These are phyloP conservation scores for Pongo abelii DNA, from an alignment of 2,113 vertebrate species.

Conservation along the genomic window DNA sequence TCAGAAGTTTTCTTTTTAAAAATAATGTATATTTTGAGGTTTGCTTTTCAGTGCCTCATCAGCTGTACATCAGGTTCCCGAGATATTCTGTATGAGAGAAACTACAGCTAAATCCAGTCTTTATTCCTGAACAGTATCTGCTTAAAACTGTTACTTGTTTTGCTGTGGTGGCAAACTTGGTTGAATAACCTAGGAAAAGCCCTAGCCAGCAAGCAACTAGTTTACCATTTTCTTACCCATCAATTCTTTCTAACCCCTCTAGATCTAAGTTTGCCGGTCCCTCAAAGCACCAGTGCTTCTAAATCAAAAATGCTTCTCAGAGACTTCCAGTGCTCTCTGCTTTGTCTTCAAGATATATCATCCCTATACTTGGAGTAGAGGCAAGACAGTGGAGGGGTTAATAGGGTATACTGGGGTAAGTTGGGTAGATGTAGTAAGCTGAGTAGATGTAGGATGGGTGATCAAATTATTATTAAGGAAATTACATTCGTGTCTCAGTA, in stretches of 20 bases:
- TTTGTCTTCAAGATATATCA: neutral
- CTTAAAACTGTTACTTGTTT: conserved; percentile 14
- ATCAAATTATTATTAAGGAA: conserved; percentile 18
- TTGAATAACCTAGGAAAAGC: neutral
- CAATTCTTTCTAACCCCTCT: conserved; percentile 9
- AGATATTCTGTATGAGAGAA: conserved; percentile 17
- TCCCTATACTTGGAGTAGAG: neutral
- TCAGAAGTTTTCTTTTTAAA: conserved; percentile 9
- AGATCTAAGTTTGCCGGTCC: neutral
- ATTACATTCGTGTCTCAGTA: neutral
- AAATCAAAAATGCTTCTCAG: conserved; percentile 2
- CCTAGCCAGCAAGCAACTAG: neutral
- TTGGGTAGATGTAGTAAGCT: neutral
- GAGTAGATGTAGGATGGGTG: neutral
- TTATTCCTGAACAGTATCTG: neutral
- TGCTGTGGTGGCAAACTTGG: neutral
- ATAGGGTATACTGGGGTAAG: neutral
- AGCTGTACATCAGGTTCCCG: neutral
- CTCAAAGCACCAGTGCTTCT: neutral
- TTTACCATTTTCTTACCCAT: neutral
- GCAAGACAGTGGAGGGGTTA: neutral
- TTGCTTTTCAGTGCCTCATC: conserved; percentile 15
- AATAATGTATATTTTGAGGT: conserved; percentile 14
- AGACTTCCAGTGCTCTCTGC: neutral
- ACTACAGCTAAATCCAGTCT: neutral